These are phyloP conservation scores for Alca torda DNA, from an alignment of 2,797 vertebrate genomes.

Conservation along the genomic window DNA sequence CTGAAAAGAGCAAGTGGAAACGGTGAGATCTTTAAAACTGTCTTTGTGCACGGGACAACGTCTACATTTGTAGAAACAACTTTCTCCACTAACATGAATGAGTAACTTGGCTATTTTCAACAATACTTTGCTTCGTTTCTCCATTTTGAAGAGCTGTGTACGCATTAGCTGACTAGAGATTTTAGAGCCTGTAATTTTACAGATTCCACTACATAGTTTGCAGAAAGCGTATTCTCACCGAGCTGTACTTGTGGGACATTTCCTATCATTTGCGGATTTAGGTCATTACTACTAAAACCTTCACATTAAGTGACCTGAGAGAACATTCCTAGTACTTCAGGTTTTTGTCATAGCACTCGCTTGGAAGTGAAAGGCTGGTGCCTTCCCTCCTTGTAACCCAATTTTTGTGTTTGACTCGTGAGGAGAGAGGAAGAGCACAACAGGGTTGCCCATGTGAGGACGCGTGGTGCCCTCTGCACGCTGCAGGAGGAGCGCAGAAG, in stretches of 20 bases:
- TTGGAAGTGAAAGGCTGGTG: not conserved
- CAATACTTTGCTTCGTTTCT: not conserved
- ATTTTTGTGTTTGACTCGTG: not conserved
- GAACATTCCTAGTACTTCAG: not conserved
- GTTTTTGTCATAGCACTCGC: not conserved
- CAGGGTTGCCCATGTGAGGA: not conserved
- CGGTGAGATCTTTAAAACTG: not conserved
- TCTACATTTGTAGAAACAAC: not conserved
- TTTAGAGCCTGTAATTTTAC: not conserved
- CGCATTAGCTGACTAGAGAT: not conserved
- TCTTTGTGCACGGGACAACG: not conserved
- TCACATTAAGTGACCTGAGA: not conserved
- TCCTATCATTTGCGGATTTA: not conserved
- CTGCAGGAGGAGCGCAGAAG: not conserved
- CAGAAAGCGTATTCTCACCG: not conserved
- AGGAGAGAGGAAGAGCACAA: not conserved
- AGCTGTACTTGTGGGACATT: not conserved
- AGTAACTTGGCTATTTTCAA: not conserved
- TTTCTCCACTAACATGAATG: not conserved
- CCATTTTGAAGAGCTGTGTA: not conserved
- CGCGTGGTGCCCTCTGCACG: rapidly evolving
- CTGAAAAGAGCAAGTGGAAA: not conserved
- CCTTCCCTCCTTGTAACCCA: not conserved
- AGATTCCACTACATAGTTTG: not conserved
- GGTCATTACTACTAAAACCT: not conserved